These are phyloP conservation scores for Maccullochella peelii DNA, from an alignment of 2,113 vertebrate species.

Conservation along the genomic window DNA sequence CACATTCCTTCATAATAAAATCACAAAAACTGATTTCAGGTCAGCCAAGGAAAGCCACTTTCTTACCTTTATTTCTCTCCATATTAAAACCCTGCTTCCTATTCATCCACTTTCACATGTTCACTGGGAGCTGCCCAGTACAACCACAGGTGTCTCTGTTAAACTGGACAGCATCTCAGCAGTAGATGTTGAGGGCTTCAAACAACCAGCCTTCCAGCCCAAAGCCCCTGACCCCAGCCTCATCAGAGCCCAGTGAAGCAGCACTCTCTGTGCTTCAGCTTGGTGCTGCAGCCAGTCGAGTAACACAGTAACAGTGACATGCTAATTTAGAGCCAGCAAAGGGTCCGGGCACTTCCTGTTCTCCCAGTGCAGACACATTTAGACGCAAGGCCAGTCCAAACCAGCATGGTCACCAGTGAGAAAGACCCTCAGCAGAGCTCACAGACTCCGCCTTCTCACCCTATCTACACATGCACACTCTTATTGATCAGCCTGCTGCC, in stretches of 20 bases:
- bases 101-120: slow-evolving; percentile 5
- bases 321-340: slow-evolving; percentile 17
- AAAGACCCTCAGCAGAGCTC: no score
- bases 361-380: background rate
- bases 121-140: background rate
- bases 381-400: background rate
- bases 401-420: background rate
- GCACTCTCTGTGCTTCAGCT: background rate
- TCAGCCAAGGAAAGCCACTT: background rate
- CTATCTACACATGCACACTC: background rate
- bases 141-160: background rate
- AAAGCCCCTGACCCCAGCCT: background rate
- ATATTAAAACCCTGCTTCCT: background rate
- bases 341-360: background rate
- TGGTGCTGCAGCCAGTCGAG: background rate
- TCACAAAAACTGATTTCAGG: background rate
- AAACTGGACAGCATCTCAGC: background rate
- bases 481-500: slow-evolving; percentile 29
- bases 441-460: background rate
- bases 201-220: background rate
- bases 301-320: background rate
- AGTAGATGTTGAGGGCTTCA: background rate
- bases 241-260: background rate
- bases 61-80: background rate
- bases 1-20: background rate